phyloP scores from a whole-genome alignment of 2,888 invertebrate genomes.

The Cephus runcator region DNA sequence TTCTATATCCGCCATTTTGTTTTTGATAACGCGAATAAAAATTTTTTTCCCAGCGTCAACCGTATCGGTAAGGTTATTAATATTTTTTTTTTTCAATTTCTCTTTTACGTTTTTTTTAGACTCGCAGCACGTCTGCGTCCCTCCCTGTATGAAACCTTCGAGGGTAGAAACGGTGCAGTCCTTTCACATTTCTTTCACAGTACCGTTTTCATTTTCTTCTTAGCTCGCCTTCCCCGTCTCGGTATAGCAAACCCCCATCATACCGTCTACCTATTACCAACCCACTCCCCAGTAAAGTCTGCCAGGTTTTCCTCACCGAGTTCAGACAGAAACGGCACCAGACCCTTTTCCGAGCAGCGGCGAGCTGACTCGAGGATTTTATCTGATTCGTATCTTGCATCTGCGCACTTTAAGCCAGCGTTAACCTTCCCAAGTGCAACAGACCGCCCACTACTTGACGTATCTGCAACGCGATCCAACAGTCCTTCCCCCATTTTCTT shows the following conservation, averaged over 20 bases:
- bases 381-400: conserved; percentile 28
- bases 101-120: background rate
- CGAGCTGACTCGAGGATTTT: conserved; percentile 15
- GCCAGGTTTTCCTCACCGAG: background rate
- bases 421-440: conserved; percentile 35
- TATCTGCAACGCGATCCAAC: conserved; percentile 27
- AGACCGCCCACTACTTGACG: conserved; percentile 39
- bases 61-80: background rate
- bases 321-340: background rate
- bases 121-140: background rate
- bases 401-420: conserved; percentile 12
- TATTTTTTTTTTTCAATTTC: background rate
- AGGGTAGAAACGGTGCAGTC: background rate
- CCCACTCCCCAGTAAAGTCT: background rate
- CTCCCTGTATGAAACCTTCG: background rate
- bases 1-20: background rate
- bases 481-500: conserved; percentile 13
- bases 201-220: background rate
- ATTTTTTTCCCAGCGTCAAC: background rate
- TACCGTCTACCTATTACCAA: background rate
- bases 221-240: background rate
- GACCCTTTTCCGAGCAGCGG: background rate
- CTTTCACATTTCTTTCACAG: background rate
- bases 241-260: background rate
- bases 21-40: background rate